phyloP scores from a whole-genome alignment of 2,113 vertebrate genomes.

The Chauna torquata region DNA sequence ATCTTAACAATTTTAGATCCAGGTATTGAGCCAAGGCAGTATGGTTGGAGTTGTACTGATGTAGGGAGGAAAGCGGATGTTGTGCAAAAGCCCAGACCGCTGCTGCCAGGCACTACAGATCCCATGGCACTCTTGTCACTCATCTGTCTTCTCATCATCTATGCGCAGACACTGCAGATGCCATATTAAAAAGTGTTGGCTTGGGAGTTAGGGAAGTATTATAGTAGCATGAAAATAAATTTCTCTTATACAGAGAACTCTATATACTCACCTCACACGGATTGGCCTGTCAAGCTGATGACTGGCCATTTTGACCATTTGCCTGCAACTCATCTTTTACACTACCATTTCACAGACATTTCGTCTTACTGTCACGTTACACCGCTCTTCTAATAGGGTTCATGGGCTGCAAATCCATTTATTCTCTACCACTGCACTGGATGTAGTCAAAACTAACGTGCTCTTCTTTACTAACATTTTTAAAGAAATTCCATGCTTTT shows the following conservation, averaged over 20 bases:
- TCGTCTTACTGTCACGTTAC: neutral
- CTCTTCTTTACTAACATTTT: neutral
- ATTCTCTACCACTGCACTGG: neutral
- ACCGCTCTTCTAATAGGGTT: neutral
- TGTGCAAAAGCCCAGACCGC: neutral
- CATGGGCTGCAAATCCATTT: neutral
- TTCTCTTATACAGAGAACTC: neutral
- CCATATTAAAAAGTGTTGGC: neutral
- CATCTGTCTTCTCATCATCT: neutral
- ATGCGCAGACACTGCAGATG: fast-evolving
- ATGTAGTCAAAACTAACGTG: neutral
- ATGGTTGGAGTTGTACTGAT: neutral
- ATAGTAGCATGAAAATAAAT: neutral
- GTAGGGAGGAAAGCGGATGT: neutral
- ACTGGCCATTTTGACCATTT: neutral
- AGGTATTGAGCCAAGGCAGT: neutral
- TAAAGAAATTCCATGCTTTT: neutral
- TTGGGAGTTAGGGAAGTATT: neutral
- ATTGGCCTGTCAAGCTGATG: neutral
- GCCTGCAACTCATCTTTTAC: neutral
- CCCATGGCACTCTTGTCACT: fast-evolving
- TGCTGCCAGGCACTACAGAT: neutral
- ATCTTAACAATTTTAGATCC: neutral
- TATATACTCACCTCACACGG: neutral
- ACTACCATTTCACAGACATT: neutral